Percentiles rank a stretch among this genome's conserved stretches.
Evolutionary conservation across 2,888 invertebrate species (phyloP).

Genomic region (Euproctis similis): DNA sequence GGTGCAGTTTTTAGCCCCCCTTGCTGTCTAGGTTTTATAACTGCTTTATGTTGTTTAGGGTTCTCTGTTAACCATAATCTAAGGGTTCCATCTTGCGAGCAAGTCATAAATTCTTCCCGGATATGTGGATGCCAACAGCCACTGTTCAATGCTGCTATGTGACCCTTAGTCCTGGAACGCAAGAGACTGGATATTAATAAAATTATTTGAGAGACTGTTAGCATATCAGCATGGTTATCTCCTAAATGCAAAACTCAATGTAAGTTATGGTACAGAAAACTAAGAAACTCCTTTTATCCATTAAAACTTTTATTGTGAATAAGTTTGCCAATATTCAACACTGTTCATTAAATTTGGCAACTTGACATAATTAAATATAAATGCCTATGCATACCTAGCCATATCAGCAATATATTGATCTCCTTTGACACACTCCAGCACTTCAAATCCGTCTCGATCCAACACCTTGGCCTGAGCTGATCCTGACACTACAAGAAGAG

Average conservation of each 20-base stretch:
- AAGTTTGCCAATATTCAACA: no score
- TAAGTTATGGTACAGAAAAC: no score
- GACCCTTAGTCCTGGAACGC: slow-evolving; percentile 89
- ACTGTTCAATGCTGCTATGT: slow-evolving; percentile 91
- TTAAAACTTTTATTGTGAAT: no score
- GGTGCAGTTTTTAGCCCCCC: slow-evolving; percentile 92
- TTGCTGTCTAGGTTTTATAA: slow-evolving; percentile 91
- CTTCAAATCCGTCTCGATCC: slow-evolving; percentile 95
- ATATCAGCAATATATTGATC: slow-evolving; percentile 97
- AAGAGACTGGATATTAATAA: no score
- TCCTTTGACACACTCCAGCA: slow-evolving; percentile 94
- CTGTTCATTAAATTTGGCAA: no score
- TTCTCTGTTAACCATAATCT: slow-evolving; percentile 92
- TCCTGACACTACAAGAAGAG: slow-evolving; percentile 93
- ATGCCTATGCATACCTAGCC: slow-evolving; percentile 75
- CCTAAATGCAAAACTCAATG: no score
- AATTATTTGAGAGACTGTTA: no score
- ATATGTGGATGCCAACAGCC: slow-evolving; percentile 96
- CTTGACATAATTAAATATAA: neutral
- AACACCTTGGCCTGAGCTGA: slow-evolving; percentile 94
- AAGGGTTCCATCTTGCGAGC: slow-evolving; percentile 94
- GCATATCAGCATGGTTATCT: no score
- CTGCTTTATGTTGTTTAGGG: slow-evolving; percentile 84
- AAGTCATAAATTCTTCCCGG: slow-evolving; percentile 93
- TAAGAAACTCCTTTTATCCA: no score